A percentile compares a stretch with the other conserved stretches of the same genome.
Conservation (phyloP, 53 echinoderm and acorn worm species). For the Echinometra lucunter region DNA sequence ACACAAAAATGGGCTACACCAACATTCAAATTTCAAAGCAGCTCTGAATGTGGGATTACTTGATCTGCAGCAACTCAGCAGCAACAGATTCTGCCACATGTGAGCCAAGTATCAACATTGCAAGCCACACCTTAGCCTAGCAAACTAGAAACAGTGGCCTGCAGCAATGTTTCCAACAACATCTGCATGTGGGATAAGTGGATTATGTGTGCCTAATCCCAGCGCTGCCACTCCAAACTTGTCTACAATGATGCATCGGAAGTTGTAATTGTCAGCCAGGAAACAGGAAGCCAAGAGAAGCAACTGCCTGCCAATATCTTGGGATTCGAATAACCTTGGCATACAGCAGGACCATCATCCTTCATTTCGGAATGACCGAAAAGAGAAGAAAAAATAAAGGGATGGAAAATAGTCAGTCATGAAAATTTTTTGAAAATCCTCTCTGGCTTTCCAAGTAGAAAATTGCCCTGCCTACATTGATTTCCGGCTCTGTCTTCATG, state of each 20-base stretch:
- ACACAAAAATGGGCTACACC: too few relatives aligned
- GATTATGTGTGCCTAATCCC: conserved; percentile 44
- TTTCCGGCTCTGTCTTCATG: conserved; percentile 59
- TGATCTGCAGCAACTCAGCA: background rate
- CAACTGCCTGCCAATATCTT: conserved; percentile 56
- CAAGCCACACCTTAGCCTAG: background rate
- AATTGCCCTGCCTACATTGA: conserved; percentile 61
- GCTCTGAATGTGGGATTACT: background rate
- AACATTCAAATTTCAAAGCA: background rate
- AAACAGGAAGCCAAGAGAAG: conserved; percentile 54
- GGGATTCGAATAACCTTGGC: conserved; percentile 65
- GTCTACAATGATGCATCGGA: conserved; percentile 65
- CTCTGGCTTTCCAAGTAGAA: background rate
- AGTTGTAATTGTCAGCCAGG: conserved; percentile 64
- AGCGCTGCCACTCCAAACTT: conserved; percentile 1
- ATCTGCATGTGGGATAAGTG: conserved; percentile 20
- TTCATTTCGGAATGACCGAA: conserved; percentile 3
- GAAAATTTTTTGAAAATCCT: conserved; percentile 1
- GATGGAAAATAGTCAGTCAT: conserved; percentile 42
- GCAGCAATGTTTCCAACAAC: background rate
- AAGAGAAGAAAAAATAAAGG: background rate
- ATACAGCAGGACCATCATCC: conserved; percentile 36
- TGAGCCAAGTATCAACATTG: background rate
- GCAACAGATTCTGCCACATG: background rate
- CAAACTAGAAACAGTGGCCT: background rate